Conservation (phyloP, 2,888 invertebrate species). For the Epirrita christyi region DNA sequence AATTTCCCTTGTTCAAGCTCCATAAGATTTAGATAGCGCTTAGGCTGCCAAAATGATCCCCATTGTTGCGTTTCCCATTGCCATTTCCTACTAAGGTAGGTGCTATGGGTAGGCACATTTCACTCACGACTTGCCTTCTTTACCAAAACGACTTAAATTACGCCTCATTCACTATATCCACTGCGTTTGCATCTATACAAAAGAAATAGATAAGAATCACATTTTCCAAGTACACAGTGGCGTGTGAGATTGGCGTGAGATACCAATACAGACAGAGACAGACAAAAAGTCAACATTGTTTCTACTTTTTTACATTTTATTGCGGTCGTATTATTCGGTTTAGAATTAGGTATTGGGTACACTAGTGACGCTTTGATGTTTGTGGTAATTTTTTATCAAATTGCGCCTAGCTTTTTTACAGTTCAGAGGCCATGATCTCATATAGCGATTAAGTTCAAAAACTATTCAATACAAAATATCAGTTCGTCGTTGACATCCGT, state of each 20-base stretch:
- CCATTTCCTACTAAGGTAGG: too few relatives aligned
- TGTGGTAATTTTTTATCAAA: too few relatives aligned
- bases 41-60: too few relatives aligned
- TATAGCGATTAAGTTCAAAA: too few relatives aligned
- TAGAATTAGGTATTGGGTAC: constrained; percentile 27
- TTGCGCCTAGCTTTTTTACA: too few relatives aligned
- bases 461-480: too few relatives aligned
- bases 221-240: constrained; percentile 49
- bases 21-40: too few relatives aligned
- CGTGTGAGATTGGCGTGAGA: constrained; percentile 64
- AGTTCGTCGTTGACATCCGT: too few relatives aligned
- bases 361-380: too few relatives aligned
- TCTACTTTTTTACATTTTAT: constrained; percentile 40
- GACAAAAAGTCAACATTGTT: constrained; percentile 48
- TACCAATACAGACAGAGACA: constrained; percentile 45
- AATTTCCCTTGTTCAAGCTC: too few relatives aligned
- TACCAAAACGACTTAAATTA: constrained; percentile 17
- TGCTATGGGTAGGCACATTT: background rate
- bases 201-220: constrained; percentile 49
- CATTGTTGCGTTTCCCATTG: too few relatives aligned
- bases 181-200: constrained; percentile 43
- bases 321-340: constrained; percentile 28
- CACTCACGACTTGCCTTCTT: constrained; percentile 9
- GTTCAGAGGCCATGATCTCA: too few relatives aligned
- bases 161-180: constrained; percentile 21